A percentile compares a stretch with the other conserved stretches of the same genome.
phyloP scores from a whole-genome alignment of 2,113 vertebrate genomes.

The Dasyurus viverrinus region DNA sequence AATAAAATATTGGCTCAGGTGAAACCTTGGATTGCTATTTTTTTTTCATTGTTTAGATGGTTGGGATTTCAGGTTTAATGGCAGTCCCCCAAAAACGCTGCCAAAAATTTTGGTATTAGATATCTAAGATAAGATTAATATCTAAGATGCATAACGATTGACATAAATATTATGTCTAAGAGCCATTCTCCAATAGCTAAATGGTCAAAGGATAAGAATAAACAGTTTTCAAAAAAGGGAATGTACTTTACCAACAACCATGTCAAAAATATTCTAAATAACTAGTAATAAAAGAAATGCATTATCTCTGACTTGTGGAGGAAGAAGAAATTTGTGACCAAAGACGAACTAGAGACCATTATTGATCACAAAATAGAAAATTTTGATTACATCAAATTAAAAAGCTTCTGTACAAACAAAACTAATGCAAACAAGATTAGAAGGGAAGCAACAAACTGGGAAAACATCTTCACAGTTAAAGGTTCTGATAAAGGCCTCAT shows the following conservation, averaged over 20 bases:
- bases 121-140: neutral
- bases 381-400: too few species aligned
- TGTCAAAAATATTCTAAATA: neutral
- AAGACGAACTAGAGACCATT: too few species aligned
- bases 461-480: too few species aligned
- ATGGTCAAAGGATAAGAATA: neutral
- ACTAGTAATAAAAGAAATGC: neutral
- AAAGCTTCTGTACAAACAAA: too few species aligned
- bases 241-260: neutral
- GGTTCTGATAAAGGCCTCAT: too few species aligned
- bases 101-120: neutral
- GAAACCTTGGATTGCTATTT: neutral
- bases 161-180: neutral
- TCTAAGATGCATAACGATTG: neutral
- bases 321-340: too few species aligned
- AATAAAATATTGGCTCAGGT: slow-evolving; percentile 42
- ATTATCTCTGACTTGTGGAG: too few species aligned
- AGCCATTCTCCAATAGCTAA: neutral
- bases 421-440: too few species aligned
- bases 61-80: neutral
- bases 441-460: too few species aligned
- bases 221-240: neutral
- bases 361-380: too few species aligned
- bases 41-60: neutral
- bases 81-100: neutral